Percentiles rank a stretch among this genome's conserved stretches.
These are phyloP conservation scores for Petrosia ficiformis DNA, from an alignment of 37 sponge, comb jelly and placozoan species.

Conservation along the genomic window DNA sequence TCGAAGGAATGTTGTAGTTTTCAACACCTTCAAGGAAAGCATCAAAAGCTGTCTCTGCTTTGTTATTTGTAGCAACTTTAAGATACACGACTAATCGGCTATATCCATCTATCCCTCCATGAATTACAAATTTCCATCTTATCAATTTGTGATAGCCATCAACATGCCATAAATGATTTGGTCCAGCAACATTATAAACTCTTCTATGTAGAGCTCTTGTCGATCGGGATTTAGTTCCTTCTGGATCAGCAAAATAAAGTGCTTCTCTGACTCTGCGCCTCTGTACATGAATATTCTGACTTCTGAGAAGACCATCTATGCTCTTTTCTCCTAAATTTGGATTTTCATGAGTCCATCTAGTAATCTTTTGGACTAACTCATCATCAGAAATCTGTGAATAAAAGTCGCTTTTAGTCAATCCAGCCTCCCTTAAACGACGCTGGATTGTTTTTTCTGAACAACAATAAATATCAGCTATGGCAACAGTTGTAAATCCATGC, in stretches of 20 bases:
- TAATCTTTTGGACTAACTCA: no score
- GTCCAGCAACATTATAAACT: no score
- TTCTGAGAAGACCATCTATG: slow-evolving; percentile 11
- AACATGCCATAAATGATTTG: slow-evolving; percentile 67
- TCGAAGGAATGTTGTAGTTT: slow-evolving; percentile 54
- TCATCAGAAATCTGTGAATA: no score
- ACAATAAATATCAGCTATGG: slow-evolving; percentile 16
- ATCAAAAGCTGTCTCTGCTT: slow-evolving; percentile 43
- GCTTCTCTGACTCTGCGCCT: slow-evolving; percentile 17
- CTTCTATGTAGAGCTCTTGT: no score
- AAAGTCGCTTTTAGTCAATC: no score
- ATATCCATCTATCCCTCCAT: slow-evolving; percentile 61
- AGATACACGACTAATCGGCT: slow-evolving; percentile 33
- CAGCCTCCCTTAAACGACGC: slow-evolving; percentile 16
- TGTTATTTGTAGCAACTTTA: slow-evolving; percentile 39
- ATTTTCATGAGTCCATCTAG: no score
- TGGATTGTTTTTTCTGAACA: slow-evolving; percentile 41
- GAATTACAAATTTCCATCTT: slow-evolving; percentile 44
- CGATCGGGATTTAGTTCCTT: no score
- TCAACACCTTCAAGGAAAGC: slow-evolving; percentile 35
- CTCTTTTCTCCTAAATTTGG: slow-evolving; percentile 38
- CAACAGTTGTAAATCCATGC: slow-evolving; percentile 30
- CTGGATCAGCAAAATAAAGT: slow-evolving; percentile 47
- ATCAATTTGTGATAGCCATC: no score
- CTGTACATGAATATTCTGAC: slow-evolving; percentile 23